These are phyloP conservation scores for Onthophagus taurus DNA, from an alignment of 1,140 invertebrate genomes.

Conservation along the genomic window DNA sequence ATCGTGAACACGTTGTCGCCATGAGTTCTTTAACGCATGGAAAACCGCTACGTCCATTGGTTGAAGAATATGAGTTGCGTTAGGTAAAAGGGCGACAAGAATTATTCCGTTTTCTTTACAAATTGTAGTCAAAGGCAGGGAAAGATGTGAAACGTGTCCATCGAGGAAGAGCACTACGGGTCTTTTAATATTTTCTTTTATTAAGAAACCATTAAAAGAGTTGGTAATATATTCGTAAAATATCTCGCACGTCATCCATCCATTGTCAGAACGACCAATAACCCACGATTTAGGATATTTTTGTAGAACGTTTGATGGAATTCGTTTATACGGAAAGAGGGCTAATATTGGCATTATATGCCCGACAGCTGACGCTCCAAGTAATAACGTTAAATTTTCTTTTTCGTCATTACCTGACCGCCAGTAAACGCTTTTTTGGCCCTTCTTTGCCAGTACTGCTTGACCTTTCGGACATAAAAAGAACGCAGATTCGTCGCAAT, in stretches of 20 bases:
- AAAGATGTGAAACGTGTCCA: slow-evolving; percentile 17
- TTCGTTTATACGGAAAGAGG: slow-evolving; percentile 28
- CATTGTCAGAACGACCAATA: slow-evolving; percentile 31
- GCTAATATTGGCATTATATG: slow-evolving; percentile 28
- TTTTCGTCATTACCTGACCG: slow-evolving; percentile 17
- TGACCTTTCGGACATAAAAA: slow-evolving; percentile 30
- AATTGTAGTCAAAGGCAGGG: slow-evolving; percentile 17
- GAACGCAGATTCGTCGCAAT: slow-evolving; percentile 36
- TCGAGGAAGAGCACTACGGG: slow-evolving; percentile 26
- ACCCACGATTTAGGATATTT: slow-evolving; percentile 16
- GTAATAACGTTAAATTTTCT: slow-evolving; percentile 26
- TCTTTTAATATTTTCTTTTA: slow-evolving; percentile 17
- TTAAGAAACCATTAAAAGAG: slow-evolving; percentile 29
- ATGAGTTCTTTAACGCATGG: slow-evolving; percentile 9
- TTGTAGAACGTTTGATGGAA: slow-evolving; percentile 16
- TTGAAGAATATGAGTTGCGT: slow-evolving; percentile 27
- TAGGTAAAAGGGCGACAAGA: slow-evolving; percentile 14
- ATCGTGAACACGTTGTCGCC: slow-evolving; percentile 1
- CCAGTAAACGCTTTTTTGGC: slow-evolving; percentile 26
- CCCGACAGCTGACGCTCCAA: slow-evolving; percentile 29
- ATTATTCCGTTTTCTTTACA: slow-evolving; percentile 15
- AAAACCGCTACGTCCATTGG: slow-evolving; percentile 26
- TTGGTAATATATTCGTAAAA: slow-evolving; percentile 40
- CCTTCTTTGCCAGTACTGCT: slow-evolving; percentile 28
- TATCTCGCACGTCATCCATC: slow-evolving; percentile 36